Percentiles rank a stretch among this genome's conserved stretches.
Evolutionary conservation across 2,113 vertebrate genomes (phyloP).

Genomic region (Sclerurus mexicanus): DNA sequence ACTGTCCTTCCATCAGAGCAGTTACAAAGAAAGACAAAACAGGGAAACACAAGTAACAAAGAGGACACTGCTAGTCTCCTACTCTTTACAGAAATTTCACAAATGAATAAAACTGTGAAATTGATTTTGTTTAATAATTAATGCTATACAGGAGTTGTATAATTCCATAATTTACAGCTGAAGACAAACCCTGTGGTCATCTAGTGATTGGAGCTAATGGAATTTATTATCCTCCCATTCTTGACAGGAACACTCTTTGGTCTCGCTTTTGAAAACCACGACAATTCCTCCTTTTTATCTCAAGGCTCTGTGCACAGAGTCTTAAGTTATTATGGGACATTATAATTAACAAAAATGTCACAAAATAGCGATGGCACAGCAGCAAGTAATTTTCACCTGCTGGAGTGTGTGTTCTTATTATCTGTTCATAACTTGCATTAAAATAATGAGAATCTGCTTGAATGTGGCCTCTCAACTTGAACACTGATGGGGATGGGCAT

Average conservation of each 20-base stretch:
- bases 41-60: neutral
- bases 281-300: neutral
- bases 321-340: neutral
- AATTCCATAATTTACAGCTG: neutral
- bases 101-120: neutral
- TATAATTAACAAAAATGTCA: constrained; percentile 44
- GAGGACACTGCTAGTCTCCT: neutral
- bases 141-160: neutral
- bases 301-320: neutral
- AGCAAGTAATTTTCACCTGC: constrained; percentile 36
- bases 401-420: neutral
- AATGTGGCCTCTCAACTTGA: neutral
- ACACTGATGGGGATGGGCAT: neutral
- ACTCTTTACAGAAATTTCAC: neutral
- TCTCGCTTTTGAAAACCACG: neutral
- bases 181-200: neutral
- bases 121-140: neutral
- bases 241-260: neutral
- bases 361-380: neutral
- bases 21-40: neutral
- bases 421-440: neutral
- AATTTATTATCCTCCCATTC: neutral
- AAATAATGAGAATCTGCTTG: neutral
- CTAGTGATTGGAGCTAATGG: neutral
- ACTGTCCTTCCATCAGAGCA: neutral